Evolutionary conservation across 2,113 vertebrate genomes (phyloP).

Genomic region (Plotosus lineatus): DNA sequence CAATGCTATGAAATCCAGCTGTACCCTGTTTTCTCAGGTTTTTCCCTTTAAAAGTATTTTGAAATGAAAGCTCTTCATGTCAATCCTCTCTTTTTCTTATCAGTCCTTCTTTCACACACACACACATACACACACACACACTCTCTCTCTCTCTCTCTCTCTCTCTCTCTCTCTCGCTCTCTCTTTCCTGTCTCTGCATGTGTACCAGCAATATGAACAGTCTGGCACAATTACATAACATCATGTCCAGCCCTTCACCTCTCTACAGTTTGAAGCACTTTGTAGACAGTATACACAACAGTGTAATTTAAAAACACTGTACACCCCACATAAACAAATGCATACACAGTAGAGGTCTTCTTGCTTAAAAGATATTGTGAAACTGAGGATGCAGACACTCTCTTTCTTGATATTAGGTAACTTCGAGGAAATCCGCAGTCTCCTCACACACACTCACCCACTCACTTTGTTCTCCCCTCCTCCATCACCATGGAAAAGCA

Average conservation of each 20-base stretch:
- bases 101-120: not conserved
- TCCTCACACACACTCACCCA: constrained; percentile 17
- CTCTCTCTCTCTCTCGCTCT: not conserved
- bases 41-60: not conserved
- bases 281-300: not conserved
- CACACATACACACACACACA: no score
- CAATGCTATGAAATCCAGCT: not conserved
- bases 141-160: not conserved
- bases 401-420: constrained; percentile 46
- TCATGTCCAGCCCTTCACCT: constrained; percentile 8
- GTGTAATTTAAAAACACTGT: not conserved
- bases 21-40: not conserved
- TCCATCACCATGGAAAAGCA: constrained; percentile 18
- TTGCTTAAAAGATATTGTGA: not conserved
- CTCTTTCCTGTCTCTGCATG: not conserved
- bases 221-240: constrained; percentile 32
- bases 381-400: not conserved
- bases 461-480: constrained; percentile 14
- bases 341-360: constrained; percentile 15
- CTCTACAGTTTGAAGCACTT: not conserved
- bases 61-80: not conserved
- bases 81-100: not conserved
- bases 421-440: constrained; percentile 51
- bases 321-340: not conserved
- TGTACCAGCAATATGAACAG: not conserved